phyloP scores from a whole-genome alignment of 2,113 vertebrate genomes.

The Alosa alosa region DNA sequence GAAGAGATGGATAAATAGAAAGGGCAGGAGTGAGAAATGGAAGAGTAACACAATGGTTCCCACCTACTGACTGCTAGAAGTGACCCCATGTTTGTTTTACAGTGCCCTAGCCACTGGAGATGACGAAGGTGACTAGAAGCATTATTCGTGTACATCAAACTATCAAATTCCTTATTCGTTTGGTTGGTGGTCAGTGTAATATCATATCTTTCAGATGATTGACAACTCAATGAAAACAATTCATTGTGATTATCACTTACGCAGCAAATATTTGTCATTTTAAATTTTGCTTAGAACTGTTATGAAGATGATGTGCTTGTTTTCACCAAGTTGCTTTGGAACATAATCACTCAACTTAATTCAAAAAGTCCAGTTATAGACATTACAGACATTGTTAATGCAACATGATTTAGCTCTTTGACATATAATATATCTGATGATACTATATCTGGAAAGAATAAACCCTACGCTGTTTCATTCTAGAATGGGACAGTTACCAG shows the following conservation, averaged over 20 bases:
- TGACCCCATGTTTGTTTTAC: not conserved
- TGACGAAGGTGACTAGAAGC: not conserved
- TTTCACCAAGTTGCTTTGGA: no score
- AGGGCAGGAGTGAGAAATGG: conserved; percentile 4
- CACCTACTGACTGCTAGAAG: not conserved
- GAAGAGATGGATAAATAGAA: not conserved
- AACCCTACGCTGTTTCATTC: not conserved
- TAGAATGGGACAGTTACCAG: not conserved
- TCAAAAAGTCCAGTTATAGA: no score
- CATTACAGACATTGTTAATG: no score
- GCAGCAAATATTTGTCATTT: no score
- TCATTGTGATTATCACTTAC: no score
- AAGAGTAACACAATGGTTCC: not conserved
- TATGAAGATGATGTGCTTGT: no score
- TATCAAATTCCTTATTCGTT: not conserved
- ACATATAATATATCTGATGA: not conserved
- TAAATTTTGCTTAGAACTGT: no score
- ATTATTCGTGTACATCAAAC: not conserved
- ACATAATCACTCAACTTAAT: no score
- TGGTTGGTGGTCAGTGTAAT: no score
- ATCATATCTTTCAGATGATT: no score
- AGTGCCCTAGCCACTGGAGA: not conserved
- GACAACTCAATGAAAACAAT: no score
- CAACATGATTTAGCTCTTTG: no score
- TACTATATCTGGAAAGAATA: not conserved